These are phyloP conservation scores for Drosophila setifemur DNA, from an alignment of 1,140 invertebrate species.

Conservation along the genomic window DNA sequence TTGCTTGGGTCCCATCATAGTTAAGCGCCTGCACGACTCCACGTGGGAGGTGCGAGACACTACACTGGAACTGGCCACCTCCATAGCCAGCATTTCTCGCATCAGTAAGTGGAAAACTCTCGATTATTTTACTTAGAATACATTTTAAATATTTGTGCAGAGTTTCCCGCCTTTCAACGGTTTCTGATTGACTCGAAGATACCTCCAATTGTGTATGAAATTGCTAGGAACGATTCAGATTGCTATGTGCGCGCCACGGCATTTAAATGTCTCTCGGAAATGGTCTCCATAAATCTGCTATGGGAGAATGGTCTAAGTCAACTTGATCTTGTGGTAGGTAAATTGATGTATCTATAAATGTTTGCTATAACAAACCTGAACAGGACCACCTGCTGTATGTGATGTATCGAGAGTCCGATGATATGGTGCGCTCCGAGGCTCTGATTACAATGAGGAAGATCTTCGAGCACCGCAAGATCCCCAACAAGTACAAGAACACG, in stretches of 20 bases:
- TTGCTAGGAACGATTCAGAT: conserved; percentile 87
- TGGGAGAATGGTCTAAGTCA: conserved; percentile 86
- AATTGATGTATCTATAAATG: too few species aligned
- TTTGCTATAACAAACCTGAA: too few species aligned
- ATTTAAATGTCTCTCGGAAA: conserved; percentile 86
- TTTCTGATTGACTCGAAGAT: conserved; percentile 87
- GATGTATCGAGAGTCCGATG: conserved; percentile 88
- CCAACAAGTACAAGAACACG: conserved; percentile 81
- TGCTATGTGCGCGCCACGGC: conserved; percentile 89
- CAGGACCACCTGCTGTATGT: conserved; percentile 86
- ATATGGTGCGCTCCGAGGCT: conserved; percentile 88
- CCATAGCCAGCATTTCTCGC: conserved; percentile 87
- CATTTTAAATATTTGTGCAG: conserved; percentile 79
- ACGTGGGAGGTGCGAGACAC: conserved; percentile 90
- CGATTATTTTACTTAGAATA: background rate
- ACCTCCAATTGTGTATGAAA: conserved; percentile 85
- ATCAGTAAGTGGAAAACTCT: conserved; percentile 85
- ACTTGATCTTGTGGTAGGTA: conserved; percentile 86
- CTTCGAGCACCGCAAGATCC: conserved; percentile 86
- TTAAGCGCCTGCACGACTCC: conserved; percentile 87
- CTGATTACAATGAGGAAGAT: conserved; percentile 86
- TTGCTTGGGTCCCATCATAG: conserved; percentile 86
- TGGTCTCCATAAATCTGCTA: conserved; percentile 85
- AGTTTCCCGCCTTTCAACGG: conserved; percentile 90
- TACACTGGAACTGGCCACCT: conserved; percentile 87